Evolutionary conservation across 1,140 invertebrate species (phyloP), one percentile per base, ranked within the genome.

Genomic region (Trachymyrmex septentrionalis): DNA sequence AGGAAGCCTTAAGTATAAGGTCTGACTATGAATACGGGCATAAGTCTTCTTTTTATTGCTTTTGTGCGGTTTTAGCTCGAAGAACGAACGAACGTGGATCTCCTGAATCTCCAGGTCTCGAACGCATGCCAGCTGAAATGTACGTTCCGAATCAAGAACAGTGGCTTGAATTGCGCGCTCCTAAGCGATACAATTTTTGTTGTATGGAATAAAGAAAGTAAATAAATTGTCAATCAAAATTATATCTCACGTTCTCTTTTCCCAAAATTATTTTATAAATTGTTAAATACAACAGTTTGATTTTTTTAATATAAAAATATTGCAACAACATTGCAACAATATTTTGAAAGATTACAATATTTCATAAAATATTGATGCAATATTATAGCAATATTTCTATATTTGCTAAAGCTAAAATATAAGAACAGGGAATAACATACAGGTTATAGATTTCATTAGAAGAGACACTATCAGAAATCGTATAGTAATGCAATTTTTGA

Each of bases 121-220:
- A 96, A 48, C 93, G 96, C 88, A 96, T 98, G 96, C 98, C 97
- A 0, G 97, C 97, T 0, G 98, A 98, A 95, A 98, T 98, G 98
- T 98, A 98, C 91, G 97, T 98, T 1, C 97, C 98, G 0, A 98
- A 98, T 94, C 98, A 98, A 94, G 97, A 98, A 93, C 97, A 98
- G 90, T 98, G 98, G 98, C 95, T 98, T 4, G 97, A 97, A 85
- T 93, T 98, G 27, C 96, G 97, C 16, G 97, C 97, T 9, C 94
- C 94, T 55, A 96, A 96, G 85, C 55, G 76, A 71, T 92, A 88
- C 27, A 92, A 88, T 69, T 93, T 94, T 57, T 93, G 93, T n/a
- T 92, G 92, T 66, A 91, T 67, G 1, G 90, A 93, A 72, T 92
- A 87, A 92, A 34, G 30, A 55, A 53, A 9, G 21, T 66, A n/a